Base-by-base conservation (phyloP, 2,113 vertebrate genomes). In the Campylomormyrus tamandua region DNA sequence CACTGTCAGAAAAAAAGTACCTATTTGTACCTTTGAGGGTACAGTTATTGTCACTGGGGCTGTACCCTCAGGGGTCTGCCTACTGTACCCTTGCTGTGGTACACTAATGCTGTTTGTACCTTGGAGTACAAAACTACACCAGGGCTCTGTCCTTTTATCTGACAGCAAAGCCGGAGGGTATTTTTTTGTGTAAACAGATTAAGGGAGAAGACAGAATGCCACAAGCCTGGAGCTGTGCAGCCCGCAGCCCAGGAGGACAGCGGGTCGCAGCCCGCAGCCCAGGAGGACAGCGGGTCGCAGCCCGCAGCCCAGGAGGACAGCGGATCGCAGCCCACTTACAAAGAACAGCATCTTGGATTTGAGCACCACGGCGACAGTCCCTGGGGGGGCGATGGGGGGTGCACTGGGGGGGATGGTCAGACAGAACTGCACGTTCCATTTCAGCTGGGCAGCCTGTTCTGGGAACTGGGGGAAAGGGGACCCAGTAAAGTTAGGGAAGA, bases 291-390 rank as follows among this genome's bases (percentile, higher is more conserved):
- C 3, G 0, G n/a, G 50, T 27, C 3, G 15, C 27, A 2, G 53
- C 39, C 8, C 94, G 97, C 98, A 21, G 83, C 42, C 42, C 42
- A 0, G 42, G 42, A 45, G 5, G 5, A 5, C 4, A 45, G 42
- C 3, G 1, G n/a, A 31, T 27, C 3, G 15, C 27, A 3, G 53
- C 39, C 8, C 94, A 97, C 98, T 97, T 96, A 99, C 98, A 90
- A 99, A 99, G 95, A 99, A 99, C 89, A 99, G 97, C 98, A 99
- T 99, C 96, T 99, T 99, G 92, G 98, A 98, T 95, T 99, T 99
- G 91, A 99, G 97, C 94, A 99, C 98, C 92, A 99, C 98, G 74
- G 98, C 98, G 83, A 99, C 98, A 84, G 98, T 99, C 92, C 98
- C 98, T 70, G 98, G 98, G 91, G 98, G 98, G 0, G 98, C 98